A percentile compares a stretch with the other conserved stretches of the same genome.
These are phyloP conservation scores for Conus ventricosus DNA, from an alignment of 1,140 invertebrate genomes.

Conservation along the genomic window DNA sequence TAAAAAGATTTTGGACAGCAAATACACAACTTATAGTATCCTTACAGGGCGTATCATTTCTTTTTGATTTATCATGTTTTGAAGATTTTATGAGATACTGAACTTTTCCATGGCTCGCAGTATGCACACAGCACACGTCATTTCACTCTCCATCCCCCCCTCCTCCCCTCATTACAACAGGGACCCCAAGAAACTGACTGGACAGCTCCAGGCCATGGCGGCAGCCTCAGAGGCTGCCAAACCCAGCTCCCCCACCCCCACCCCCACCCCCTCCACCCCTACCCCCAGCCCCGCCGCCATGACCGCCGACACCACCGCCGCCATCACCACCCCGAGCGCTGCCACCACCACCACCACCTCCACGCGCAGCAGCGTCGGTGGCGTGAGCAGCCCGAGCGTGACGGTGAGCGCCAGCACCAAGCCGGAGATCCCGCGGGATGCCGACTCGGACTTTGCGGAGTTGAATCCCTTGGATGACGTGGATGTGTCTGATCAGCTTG, in stretches of 20 bases:
- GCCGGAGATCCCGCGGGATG: slow-evolving; percentile 66
- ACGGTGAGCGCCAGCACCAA: slow-evolving; percentile 53
- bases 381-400: slow-evolving; percentile 57
- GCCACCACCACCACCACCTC: neutral
- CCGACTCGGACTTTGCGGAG: slow-evolving; percentile 67
- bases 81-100: no score
- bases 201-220: neutral
- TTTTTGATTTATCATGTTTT: no score
- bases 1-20: no score
- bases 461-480: slow-evolving; percentile 83
- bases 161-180: neutral
- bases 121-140: no score
- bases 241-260: neutral
- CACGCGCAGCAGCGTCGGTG: slow-evolving; percentile 32
- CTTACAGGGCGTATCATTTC: no score
- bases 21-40: no score
- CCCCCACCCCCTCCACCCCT: slow-evolving; percentile 17
- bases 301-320: neutral
- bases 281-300: slow-evolving; percentile 31
- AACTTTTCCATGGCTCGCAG: no score
- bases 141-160: no score
- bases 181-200: neutral
- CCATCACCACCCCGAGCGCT: neutral
- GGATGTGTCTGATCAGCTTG: slow-evolving; percentile 86
- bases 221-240: neutral